Conservation (phyloP, 2,113 vertebrate genomes). For the Tetrao urogallus region DNA sequence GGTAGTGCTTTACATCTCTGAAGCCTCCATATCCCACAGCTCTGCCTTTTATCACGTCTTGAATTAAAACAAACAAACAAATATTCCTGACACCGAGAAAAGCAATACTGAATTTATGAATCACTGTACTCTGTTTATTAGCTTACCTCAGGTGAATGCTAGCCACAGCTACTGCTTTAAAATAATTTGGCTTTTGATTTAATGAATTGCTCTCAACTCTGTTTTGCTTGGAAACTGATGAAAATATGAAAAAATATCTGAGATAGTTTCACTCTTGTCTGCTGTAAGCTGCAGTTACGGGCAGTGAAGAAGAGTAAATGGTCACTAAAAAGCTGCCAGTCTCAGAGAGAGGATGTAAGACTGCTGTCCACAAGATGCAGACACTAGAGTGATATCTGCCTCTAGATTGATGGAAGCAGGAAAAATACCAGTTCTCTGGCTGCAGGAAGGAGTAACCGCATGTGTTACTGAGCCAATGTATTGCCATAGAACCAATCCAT, state of each 20-base stretch:
- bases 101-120: not conserved
- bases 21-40: not conserved
- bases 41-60: not conserved
- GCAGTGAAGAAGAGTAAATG: not conserved
- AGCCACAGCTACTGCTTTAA: not conserved
- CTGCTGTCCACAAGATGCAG: not conserved
- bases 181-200: not conserved
- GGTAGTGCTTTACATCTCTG: not conserved
- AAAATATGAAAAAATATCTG: not conserved
- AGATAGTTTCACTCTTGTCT: not conserved
- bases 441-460: not conserved
- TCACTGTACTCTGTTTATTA: not conserved
- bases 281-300: not conserved
- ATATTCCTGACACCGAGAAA: not conserved
- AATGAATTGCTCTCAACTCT: not conserved
- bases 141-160: not conserved
- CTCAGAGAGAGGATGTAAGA: not conserved
- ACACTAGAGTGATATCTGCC: not conserved
- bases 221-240: not conserved
- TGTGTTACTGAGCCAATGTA: rapidly evolving
- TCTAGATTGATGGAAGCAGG: not conserved
- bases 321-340: not conserved
- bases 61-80: not conserved
- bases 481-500: rapidly evolving
- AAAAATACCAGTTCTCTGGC: not conserved